phyloP scores from a whole-genome alignment of 2,888 invertebrate genomes.

The Aporophyla nigra region DNA sequence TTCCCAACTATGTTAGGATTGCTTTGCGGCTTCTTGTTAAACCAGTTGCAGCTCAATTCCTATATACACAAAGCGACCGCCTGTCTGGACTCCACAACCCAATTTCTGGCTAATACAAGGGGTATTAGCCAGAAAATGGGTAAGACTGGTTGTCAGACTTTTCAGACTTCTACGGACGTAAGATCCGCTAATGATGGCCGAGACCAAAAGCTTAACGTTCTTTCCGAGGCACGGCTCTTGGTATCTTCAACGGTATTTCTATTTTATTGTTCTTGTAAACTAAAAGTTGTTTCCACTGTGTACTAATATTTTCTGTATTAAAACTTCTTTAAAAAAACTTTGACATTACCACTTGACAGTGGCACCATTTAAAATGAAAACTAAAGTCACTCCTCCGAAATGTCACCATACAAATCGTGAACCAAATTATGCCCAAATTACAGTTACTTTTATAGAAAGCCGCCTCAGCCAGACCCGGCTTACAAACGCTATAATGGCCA shows the following conservation, averaged over 20 bases:
- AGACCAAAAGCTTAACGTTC: too few species aligned
- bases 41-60: too few species aligned
- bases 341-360: slow-evolving; percentile 6
- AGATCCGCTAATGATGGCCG: too few species aligned
- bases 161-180: too few species aligned
- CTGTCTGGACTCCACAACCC: too few species aligned
- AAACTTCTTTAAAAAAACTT: slow-evolving; percentile 14
- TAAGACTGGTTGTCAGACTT: too few species aligned
- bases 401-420: slow-evolving; percentile 21
- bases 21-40: too few species aligned
- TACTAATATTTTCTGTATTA: background rate
- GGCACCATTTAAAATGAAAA: slow-evolving; percentile 21
- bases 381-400: slow-evolving; percentile 30
- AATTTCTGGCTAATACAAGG: too few species aligned
- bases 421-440: slow-evolving; percentile 25
- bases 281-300: background rate
- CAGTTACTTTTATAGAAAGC: slow-evolving; percentile 19
- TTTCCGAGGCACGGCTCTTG: too few species aligned
- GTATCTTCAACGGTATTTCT: background rate
- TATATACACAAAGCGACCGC: too few species aligned
- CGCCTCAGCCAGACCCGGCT: background rate
- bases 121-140: too few species aligned
- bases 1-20: too few species aligned
- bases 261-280: background rate
- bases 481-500: background rate